These are phyloP conservation scores for Brienomyrus longianalis DNA, from an alignment of 2,113 vertebrate genomes.

Conservation along the genomic window DNA sequence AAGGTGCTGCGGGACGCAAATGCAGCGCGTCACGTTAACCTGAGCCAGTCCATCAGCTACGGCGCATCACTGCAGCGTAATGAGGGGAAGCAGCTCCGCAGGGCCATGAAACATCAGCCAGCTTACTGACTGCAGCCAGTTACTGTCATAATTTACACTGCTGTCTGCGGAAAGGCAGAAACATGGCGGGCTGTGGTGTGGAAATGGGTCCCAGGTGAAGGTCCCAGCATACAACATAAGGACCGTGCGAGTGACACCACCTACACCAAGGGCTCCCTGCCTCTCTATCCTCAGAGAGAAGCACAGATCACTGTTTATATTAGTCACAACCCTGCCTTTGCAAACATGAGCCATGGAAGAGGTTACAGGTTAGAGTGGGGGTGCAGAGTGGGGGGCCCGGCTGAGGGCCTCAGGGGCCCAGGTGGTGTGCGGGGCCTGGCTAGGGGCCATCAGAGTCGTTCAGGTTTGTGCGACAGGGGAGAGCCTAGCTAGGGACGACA, in stretches of 20 bases:
- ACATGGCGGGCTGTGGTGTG: not conserved
- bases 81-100: not conserved
- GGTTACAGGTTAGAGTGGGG: not conserved
- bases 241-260: too few relatives aligned
- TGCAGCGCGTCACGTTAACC: not conserved
- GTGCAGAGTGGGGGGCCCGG: not conserved
- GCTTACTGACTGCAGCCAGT: not conserved
- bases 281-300: not conserved
- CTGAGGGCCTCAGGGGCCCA: too few relatives aligned
- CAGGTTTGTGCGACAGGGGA: too few relatives aligned
- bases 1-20: not conserved
- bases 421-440: too few relatives aligned
- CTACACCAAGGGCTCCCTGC: not conserved
- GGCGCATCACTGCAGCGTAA: not conserved
- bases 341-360: not conserved
- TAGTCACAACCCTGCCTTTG: not conserved
- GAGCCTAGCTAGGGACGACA: too few relatives aligned
- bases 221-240: not conserved
- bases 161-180: not conserved
- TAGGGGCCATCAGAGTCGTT: too few relatives aligned
- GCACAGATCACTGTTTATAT: not conserved
- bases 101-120: not conserved
- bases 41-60: not conserved
- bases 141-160: not conserved
- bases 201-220: not conserved